These are phyloP conservation scores for Leptinotarsa peninsularis DNA, from an alignment of 2,888 invertebrate species.

Conservation along the genomic window DNA sequence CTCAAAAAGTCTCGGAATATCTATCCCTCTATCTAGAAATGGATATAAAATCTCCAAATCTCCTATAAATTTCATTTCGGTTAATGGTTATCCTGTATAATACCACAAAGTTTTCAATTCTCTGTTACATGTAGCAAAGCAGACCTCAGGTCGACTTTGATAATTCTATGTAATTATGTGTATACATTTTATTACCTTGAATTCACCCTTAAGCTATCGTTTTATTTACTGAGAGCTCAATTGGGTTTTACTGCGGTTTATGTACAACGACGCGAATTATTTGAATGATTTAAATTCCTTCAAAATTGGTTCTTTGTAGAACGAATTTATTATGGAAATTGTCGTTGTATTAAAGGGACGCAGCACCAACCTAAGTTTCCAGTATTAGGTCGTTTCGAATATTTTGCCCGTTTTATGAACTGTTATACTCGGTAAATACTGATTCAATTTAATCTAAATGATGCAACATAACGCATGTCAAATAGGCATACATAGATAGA, in stretches of 20 bases:
- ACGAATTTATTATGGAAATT: not conserved
- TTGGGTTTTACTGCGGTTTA: not conserved
- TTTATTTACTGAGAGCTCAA: slow-evolving; percentile 22
- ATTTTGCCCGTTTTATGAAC: too few species aligned
- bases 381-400: too few species aligned
- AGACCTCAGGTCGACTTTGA: slow-evolving; percentile 23
- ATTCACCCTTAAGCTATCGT: slow-evolving; percentile 3
- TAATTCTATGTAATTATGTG: slow-evolving; percentile 24
- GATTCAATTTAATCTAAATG: too few species aligned
- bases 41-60: not conserved
- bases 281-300: not conserved
- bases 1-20: too few species aligned
- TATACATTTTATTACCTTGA: slow-evolving; percentile 22
- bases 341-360: too few species aligned
- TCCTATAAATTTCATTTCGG: not conserved
- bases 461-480: too few species aligned
- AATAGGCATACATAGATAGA: too few species aligned
- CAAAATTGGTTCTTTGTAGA: not conserved
- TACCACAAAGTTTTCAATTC: slow-evolving; percentile 27
- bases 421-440: too few species aligned
- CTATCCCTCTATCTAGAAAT: too few species aligned
- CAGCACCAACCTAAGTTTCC: not conserved
- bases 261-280: not conserved
- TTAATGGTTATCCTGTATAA: slow-evolving; percentile 28
- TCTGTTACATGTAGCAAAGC: slow-evolving; percentile 26